Percentiles rank a stretch among this genome's conserved stretches.
Conservation (phyloP, 2,113 vertebrate genomes). For the Dascyllus trimaculatus region DNA sequence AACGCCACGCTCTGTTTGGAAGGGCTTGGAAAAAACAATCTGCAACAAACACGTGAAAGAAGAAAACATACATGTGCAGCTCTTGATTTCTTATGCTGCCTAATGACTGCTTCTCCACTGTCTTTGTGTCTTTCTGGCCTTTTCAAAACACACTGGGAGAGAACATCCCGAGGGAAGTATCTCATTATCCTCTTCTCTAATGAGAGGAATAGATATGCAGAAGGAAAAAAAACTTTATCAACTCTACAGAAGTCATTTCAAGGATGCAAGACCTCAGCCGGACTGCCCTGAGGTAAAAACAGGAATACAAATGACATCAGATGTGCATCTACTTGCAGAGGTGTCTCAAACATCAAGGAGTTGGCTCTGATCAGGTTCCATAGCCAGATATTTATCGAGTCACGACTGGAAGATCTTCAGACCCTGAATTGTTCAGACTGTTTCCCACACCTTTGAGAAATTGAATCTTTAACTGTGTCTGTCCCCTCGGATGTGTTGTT, state of each 20-base stretch:
- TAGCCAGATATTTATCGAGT: constrained; percentile 5
- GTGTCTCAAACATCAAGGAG: constrained; percentile 28
- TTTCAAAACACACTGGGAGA: constrained; percentile 49
- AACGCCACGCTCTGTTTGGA: neutral
- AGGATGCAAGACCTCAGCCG: constrained; percentile 38
- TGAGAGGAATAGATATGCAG: constrained; percentile 24
- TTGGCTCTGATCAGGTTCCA: constrained; percentile 21
- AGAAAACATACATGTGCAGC: neutral
- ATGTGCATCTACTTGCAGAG: neutral
- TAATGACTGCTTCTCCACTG: constrained; percentile 30
- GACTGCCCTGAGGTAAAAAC: constrained; percentile 64
- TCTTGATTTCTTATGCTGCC: neutral
- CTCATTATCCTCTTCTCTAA: constrained; percentile 57
- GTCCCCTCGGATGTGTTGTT: neutral
- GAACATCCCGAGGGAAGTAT: constrained; percentile 48
- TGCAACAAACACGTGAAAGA: constrained; percentile 5
- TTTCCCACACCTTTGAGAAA: too few species aligned
- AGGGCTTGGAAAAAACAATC: constrained; percentile 12
- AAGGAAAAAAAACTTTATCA: constrained; percentile 12
- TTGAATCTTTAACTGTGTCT: neutral
- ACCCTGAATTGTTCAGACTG: constrained; percentile 24
- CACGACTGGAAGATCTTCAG: neutral
- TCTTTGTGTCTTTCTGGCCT: constrained; percentile 49
- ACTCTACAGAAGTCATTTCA: constrained; percentile 46
- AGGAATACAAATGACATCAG: constrained; percentile 22